Conservation (phyloP, 1,140 invertebrate genomes). For the Episyrphus balteatus region DNA sequence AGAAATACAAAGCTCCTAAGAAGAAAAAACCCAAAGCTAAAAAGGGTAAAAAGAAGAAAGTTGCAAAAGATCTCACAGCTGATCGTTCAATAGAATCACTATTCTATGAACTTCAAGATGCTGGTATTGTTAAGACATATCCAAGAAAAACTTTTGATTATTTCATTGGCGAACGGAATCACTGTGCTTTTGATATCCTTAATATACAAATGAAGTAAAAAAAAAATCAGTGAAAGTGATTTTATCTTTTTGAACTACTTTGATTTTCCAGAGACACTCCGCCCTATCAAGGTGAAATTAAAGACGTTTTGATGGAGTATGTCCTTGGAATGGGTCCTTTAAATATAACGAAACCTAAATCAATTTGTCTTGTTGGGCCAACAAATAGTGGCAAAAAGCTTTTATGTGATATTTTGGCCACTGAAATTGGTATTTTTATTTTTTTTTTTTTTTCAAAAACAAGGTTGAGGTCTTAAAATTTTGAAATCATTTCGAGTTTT, state of each 20-base stretch:
- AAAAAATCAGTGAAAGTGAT: no score
- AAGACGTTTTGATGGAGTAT: slow-evolving; percentile 26
- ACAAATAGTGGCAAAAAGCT: slow-evolving; percentile 65
- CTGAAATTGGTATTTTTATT: slow-evolving; percentile 47
- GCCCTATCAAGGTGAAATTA: slow-evolving; percentile 49
- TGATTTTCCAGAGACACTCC: slow-evolving; percentile 44
- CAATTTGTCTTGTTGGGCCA: slow-evolving; percentile 64
- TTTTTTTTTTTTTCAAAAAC: no score
- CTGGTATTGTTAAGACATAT: slow-evolving; percentile 60
- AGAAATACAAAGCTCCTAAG: slow-evolving; percentile 27
- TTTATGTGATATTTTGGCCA: slow-evolving; percentile 66
- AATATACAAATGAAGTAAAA: background rate
- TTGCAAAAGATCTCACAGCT: slow-evolving; percentile 57
- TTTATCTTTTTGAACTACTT: background rate
- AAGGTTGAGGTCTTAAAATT: no score
- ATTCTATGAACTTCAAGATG: slow-evolving; percentile 65
- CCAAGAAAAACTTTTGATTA: slow-evolving; percentile 48
- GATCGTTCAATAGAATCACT: slow-evolving; percentile 61
- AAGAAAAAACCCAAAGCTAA: slow-evolving; percentile 21
- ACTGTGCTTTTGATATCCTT: background rate
- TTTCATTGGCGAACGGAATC: slow-evolving; percentile 50
- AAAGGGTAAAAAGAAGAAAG: slow-evolving; percentile 54
- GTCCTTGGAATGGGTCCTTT: slow-evolving; percentile 46
- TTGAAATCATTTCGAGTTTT: no score
- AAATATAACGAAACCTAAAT: slow-evolving; percentile 57